A percentile compares a stretch with the other conserved stretches of the same genome.
Evolutionary conservation across 2,888 invertebrate species (phyloP).

Genomic region (Hyles lineata): DNA sequence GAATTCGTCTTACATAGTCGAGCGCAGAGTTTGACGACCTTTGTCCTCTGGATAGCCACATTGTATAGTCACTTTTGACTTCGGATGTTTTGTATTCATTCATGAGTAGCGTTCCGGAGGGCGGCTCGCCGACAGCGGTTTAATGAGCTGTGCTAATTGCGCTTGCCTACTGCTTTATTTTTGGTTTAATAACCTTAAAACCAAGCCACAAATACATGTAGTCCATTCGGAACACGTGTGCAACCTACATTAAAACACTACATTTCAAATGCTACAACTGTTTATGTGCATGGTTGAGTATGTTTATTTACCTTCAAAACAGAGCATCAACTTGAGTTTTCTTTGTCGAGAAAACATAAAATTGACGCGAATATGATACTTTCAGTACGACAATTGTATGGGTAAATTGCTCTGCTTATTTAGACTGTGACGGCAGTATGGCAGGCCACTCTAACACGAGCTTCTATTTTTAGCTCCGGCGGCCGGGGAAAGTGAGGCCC

Average conservation of each 20-base stretch:
- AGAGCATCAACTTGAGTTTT: too few species aligned
- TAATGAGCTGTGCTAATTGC: conserved; percentile 50
- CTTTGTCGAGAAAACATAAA: background rate
- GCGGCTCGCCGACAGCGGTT: conserved; percentile 38
- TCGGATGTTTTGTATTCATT: conserved; percentile 46
- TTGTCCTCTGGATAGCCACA: conserved; percentile 48
- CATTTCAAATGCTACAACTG: too few species aligned
- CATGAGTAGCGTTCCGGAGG: conserved; percentile 40
- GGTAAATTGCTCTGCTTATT: conserved; percentile 24
- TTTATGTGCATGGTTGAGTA: too few species aligned
- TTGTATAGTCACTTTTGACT: conserved; percentile 51
- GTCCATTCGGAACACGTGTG: too few species aligned
- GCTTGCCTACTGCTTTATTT: conserved; percentile 32
- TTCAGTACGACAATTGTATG: conserved; percentile 17
- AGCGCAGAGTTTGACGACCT: conserved; percentile 37
- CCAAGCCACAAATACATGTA: background rate
- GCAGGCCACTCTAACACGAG: conserved; percentile 67
- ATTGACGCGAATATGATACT: background rate
- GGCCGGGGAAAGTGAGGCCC: conserved; percentile 75
- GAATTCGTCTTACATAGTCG: conserved; percentile 3
- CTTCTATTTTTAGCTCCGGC: conserved; percentile 80
- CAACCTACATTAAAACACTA: too few species aligned
- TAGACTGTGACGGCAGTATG: conserved; percentile 43
- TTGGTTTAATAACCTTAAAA: conserved; percentile 13
- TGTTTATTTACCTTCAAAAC: too few species aligned